A percentile compares a stretch with the other conserved stretches of the same genome.
Evolutionary conservation across 1,140 invertebrate species (phyloP).

Genomic region (Holotrichia oblita): DNA sequence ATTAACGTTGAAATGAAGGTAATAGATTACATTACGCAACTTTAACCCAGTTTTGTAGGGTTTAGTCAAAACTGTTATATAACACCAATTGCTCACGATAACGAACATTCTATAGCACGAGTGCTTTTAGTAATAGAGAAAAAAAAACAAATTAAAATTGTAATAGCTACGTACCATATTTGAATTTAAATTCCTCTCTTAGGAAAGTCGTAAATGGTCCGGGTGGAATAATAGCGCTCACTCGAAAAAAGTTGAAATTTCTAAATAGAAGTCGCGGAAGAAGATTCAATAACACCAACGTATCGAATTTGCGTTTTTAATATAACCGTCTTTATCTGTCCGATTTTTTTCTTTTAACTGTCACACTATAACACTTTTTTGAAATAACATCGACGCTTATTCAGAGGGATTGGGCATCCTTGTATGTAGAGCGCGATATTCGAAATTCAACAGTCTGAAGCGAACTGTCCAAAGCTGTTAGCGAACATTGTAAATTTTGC

Average conservation of each 20-base stretch:
- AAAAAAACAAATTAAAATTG: background rate
- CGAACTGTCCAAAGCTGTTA: constrained; percentile 30
- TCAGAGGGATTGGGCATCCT: background rate
- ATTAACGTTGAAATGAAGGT: background rate
- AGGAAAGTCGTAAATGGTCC: background rate
- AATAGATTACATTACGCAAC: constrained; percentile 13
- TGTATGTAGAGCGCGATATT: constrained; percentile 16
- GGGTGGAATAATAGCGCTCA: background rate
- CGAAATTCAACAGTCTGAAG: constrained; percentile 28
- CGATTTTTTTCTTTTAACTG: background rate
- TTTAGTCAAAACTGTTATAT: constrained; percentile 26
- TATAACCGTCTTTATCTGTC: background rate
- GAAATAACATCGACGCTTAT: background rate
- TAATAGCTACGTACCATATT: background rate
- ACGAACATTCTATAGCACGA: background rate
- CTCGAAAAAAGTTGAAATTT: constrained; percentile 24
- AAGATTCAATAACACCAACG: background rate
- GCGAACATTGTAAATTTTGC: constrained; percentile 32
- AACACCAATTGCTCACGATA: background rate
- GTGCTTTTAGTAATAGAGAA: background rate
- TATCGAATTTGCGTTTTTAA: background rate
- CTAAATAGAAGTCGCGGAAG: background rate
- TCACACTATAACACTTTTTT: constrained; percentile 27
- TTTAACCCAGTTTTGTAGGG: constrained; percentile 17
- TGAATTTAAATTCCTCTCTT: background rate